Base-by-base conservation (phyloP, 2,113 vertebrate species). In the Oxygymnocypris stewartii region DNA sequence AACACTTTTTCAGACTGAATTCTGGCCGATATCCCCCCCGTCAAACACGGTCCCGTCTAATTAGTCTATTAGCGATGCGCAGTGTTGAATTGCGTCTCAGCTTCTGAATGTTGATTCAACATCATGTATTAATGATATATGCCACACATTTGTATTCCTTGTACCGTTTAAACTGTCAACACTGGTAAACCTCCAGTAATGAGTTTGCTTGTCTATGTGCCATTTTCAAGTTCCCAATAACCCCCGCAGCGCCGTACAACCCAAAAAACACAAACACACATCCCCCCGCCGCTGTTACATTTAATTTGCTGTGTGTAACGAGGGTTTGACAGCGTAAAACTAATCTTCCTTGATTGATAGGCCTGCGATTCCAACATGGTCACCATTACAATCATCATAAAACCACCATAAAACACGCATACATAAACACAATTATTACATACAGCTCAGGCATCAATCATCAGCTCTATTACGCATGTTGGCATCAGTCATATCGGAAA, bases 301-400 rank as follows among this genome's bases (percentile, higher is more conserved):
- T 83, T 51, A 4, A 71, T 83, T 54, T 51, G 63, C 20, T 40
- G 7, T 51, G 28, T 4, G 1, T 25, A 67, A 82, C 44, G 49
- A 67, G 82, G 47, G 42, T 28, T 57, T 85, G 83, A 85, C 83
- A 82, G 69, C 31, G n/a, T 12, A n/a, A 82, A 86, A 83, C 40
- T 82, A 78, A 69, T 79, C 25, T 8, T 16, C 25, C 20, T 40
- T 67, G 76, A 84, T 85, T 85, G 84, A 85, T 84, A 82, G 78
- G 61, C 25, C 54, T 77, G 20, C 75, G 63, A 88, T 86, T 59
- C 77, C 84, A 89, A 87, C 61, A 88, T 69, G 49, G 63, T 79
- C 83, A 74, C 16, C 40, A 83, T 85, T 83, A 85, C 82, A 85
- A 82, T 83, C 86, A 83, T 85, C 42, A 89, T 84, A 84, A 87